A percentile compares a stretch with the other conserved stretches of the same genome.
These are phyloP conservation scores for Drosophila histrio DNA, from an alignment of 2,888 invertebrate species.

Conservation along the genomic window DNA sequence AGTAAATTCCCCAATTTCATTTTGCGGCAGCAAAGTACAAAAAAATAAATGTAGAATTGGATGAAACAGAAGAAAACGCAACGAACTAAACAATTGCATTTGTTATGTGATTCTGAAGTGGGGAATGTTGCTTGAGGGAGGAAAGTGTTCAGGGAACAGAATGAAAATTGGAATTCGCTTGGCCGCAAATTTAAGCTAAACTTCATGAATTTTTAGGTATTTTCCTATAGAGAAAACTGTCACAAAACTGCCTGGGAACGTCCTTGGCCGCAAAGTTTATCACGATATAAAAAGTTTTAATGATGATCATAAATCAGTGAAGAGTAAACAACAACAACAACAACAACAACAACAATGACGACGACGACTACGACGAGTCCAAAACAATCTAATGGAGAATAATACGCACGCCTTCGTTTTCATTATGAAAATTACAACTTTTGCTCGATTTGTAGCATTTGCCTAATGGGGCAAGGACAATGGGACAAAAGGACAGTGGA, in stretches of 20 bases:
- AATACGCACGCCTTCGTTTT: conserved; percentile 57
- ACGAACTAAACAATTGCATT: conserved; percentile 62
- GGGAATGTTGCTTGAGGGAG: neutral
- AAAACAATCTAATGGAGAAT: conserved; percentile 50
- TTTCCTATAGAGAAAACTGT: conserved; percentile 20
- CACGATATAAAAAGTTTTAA: conserved; percentile 57
- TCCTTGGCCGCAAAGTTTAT: conserved; percentile 47
- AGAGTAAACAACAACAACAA: conserved; percentile 21
- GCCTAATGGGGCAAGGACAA: conserved; percentile 38
- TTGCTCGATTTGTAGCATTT: conserved; percentile 19
- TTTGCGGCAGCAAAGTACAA: conserved; percentile 69
- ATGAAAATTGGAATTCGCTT: neutral
- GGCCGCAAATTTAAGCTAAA: conserved; percentile 13
- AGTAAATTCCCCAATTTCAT: conserved; percentile 79
- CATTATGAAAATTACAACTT: conserved; percentile 50
- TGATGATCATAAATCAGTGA: conserved; percentile 54
- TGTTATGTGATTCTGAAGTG: conserved; percentile 36
- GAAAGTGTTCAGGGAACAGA: neutral
- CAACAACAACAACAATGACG: conserved; percentile 5
- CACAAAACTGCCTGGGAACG: conserved; percentile 20
- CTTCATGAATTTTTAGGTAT: conserved; percentile 1
- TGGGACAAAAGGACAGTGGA: conserved; percentile 4
- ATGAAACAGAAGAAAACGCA: conserved; percentile 63
- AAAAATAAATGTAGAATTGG: conserved; percentile 49
- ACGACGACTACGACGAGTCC: no score